Base-by-base conservation (phyloP, 35 echinoderm and acorn worm genomes). In the Ophiothrix spiculata region DNA sequence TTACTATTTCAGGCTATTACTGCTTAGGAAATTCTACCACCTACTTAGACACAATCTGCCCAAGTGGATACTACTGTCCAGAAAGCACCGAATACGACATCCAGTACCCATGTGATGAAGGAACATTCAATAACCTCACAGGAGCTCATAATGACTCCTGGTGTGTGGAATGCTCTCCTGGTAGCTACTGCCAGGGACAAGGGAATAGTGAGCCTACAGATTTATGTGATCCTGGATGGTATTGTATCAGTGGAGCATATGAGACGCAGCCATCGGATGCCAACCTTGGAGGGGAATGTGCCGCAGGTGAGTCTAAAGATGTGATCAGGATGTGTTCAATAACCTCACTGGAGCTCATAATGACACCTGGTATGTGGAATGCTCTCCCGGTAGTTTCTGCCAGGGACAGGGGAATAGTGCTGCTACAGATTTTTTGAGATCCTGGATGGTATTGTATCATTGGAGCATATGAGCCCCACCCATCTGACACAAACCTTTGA, bases 11-110 rank as follows among this genome's bases (percentile, higher is more conserved):
- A n/a, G n/a, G 94, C 74, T 90, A 97, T 88, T 97, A 93, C 75
- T 97, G 94, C 75, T 97, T 93, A 42, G 79, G 41, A 87, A 97
- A 97, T 77, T 93, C 94, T 32, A 97, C 94, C 1, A 88, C 90
- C 74, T 88, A 16, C 63, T 91, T 89, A 28, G 86, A 97, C 31
- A 97, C 94, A 28, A 87, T 93, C 29, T 97, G 94, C 64, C 94
- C 94, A 56, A 37, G 83, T 25, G 94, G 94, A n/a, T 90, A 90
- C 83, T 97, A 97, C 85, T 97, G 94, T 77, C 94, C 94, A 39
- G 12, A 81, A 21, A 87, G 91, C 10, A 97, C 94, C 19, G 84
- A 89, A 32, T 97, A 97, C 77, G 94, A 97, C 56, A 75, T 90
- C 33, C 87, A 89, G 80, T 79, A 90, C 38, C 94, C 91, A 6